A percentile compares a stretch with the other conserved stretches of the same genome.
Evolutionary conservation across 2,888 invertebrate genomes (phyloP).

Genomic region (Drosophila rellima): DNA sequence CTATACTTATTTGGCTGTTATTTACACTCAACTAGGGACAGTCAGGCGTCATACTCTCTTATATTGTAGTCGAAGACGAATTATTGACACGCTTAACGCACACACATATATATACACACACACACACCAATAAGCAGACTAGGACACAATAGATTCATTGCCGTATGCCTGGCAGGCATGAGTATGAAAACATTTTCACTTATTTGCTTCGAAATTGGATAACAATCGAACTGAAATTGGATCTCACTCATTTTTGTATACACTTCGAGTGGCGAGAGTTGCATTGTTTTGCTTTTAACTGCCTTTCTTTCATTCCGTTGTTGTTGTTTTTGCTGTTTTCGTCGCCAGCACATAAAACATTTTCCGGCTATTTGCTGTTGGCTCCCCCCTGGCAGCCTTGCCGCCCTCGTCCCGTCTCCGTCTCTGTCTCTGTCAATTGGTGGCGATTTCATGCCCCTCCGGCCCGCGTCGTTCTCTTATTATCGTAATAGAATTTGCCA

Average conservation of each 20-base stretch:
- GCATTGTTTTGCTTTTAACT: slow-evolving; percentile 80
- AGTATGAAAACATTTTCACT: slow-evolving; percentile 83
- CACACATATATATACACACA: slow-evolving; percentile 24
- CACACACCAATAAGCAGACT: background rate
- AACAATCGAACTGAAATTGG: slow-evolving; percentile 86
- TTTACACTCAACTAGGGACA: slow-evolving; percentile 54
- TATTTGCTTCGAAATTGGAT: slow-evolving; percentile 84
- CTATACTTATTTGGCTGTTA: slow-evolving; percentile 52
- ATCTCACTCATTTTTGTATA: slow-evolving; percentile 83
- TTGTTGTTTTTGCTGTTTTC: slow-evolving; percentile 31
- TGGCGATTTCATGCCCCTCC: slow-evolving; percentile 33
- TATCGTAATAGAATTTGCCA: slow-evolving; percentile 84
- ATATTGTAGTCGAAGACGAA: slow-evolving; percentile 59
- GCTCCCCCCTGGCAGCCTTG: slow-evolving; percentile 8
- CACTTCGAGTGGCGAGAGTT: slow-evolving; percentile 53
- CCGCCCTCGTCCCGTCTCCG: background rate
- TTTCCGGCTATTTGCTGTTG: slow-evolving; percentile 76
- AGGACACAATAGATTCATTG: slow-evolving; percentile 32
- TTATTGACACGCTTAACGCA: slow-evolving; percentile 73
- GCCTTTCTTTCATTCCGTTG: slow-evolving; percentile 41
- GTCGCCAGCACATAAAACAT: slow-evolving; percentile 72
- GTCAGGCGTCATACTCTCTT: slow-evolving; percentile 14
- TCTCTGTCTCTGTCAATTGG: slow-evolving; percentile 34
- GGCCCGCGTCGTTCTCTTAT: slow-evolving; percentile 64
- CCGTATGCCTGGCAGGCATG: slow-evolving; percentile 68